Base-by-base conservation (phyloP, 1,140 invertebrate species). In the Trichoplusia ni region DNA sequence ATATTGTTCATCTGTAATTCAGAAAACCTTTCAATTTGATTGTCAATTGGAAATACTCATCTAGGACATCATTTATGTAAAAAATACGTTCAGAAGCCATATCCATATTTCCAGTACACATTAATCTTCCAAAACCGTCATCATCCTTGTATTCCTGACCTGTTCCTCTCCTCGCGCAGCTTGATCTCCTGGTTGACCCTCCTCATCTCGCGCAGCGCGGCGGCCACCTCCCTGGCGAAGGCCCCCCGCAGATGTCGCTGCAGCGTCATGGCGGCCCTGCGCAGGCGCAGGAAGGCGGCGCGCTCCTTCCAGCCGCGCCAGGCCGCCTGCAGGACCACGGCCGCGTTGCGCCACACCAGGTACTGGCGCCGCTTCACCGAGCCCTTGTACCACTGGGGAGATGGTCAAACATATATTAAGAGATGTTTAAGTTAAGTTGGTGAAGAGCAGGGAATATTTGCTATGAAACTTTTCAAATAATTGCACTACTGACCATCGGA, bases 101-200 rank as follows among this genome's bases (percentile, higher is more conserved):
- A n/a, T n/a, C n/a, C n/a, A n/a, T n/a, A n/a, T n/a, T n/a, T n/a
- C n/a, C n/a, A n/a, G n/a, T n/a, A n/a, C n/a, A n/a, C n/a, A n/a
- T n/a, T n/a, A n/a, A n/a, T n/a, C n/a, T n/a, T n/a, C n/a, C n/a
- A n/a, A n/a, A n/a, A n/a, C n/a, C n/a, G n/a, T n/a, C n/a, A n/a
- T 35, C 4, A 35, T 4, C 4, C 6, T 4, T 35, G 33, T 35
- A 27, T n/a, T 21, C 29, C 25, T 40, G 71, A 93, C 92, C 92
- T 93, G 66, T 91, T 92, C 84, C 75, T 92, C 87, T 94, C 93
- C 75, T 97, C 95, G 53, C 96, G 91, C 74, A 95, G 93, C 60
- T 94, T 92, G 92, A 97, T 96, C 91, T 98, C 97, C 79, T 98
- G 96, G 86, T 99, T 97, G 19, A 98, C 95, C n/a, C 95, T 91